These are phyloP conservation scores for Ispidina lecontei DNA, from an alignment of 2,797 vertebrate species.

Conservation along the genomic window DNA sequence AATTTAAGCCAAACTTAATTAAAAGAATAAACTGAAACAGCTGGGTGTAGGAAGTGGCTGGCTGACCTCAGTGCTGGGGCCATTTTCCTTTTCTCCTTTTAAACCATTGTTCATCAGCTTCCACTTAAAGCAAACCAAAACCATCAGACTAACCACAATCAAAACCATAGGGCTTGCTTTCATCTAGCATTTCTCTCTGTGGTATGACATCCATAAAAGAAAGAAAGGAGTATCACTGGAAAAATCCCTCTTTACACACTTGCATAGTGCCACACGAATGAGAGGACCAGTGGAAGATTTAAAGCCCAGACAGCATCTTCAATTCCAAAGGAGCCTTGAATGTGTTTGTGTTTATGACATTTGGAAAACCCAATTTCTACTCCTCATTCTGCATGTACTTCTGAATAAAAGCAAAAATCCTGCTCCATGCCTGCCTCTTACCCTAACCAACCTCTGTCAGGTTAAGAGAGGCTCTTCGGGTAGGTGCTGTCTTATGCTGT, in stretches of 20 bases:
- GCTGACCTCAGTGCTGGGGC: slow-evolving; percentile 54
- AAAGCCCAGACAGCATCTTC: background rate
- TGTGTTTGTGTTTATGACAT: background rate
- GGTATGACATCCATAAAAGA: background rate
- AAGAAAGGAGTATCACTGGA: background rate
- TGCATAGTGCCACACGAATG: background rate
- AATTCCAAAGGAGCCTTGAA: background rate
- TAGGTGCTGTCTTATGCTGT: background rate
- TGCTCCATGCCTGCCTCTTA: background rate
- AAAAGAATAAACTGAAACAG: slow-evolving; percentile 70
- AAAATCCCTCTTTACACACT: background rate
- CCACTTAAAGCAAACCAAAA: slow-evolving; percentile 64
- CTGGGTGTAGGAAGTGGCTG: slow-evolving; percentile 65
- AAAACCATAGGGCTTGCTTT: slow-evolving; percentile 44
- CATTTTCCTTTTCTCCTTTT: slow-evolving; percentile 53
- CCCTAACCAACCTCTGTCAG: background rate
- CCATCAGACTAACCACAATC: slow-evolving; percentile 45
- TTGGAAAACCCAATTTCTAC: background rate
- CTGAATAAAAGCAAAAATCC: background rate
- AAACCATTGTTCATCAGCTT: slow-evolving; percentile 64
- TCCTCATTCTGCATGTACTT: background rate
- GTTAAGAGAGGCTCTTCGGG: background rate
- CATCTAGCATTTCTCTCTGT: slow-evolving; percentile 11
- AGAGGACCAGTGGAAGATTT: background rate
- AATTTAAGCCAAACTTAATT: slow-evolving; percentile 72